Percentiles rank a stretch among this genome's conserved stretches.
phyloP scores from a whole-genome alignment of 2,113 vertebrate genomes.

The Tyto alba region DNA sequence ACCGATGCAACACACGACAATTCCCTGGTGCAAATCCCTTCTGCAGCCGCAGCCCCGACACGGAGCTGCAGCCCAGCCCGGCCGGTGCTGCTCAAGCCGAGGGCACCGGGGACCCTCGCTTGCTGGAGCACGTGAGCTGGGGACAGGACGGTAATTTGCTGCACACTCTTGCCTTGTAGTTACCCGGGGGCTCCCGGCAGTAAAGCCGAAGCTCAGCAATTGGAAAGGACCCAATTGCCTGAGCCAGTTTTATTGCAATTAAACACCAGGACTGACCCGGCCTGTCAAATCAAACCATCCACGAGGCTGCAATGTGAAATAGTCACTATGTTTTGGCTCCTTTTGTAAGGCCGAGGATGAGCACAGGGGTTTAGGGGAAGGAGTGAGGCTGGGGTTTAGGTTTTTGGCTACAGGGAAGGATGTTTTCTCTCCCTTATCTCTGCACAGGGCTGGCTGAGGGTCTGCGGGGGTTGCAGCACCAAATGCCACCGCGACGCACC shows the following conservation, averaged over 20 bases:
- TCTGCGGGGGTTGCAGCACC: neutral
- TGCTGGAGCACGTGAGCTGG: neutral
- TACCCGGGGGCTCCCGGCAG: neutral
- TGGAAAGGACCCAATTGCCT: neutral
- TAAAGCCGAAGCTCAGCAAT: neutral
- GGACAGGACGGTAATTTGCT: neutral
- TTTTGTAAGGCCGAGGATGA: neutral
- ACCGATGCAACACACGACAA: rapidly evolving
- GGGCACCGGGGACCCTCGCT: neutral
- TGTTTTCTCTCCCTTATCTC: neutral
- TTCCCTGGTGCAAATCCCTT: neutral
- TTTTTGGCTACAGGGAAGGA: neutral
- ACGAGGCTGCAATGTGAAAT: neutral
- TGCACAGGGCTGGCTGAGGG: rapidly evolving
- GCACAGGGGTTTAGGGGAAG: neutral
- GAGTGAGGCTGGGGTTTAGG: neutral
- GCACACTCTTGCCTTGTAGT: neutral
- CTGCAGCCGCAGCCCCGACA: rapidly evolving
- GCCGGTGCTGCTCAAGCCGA: rapidly evolving
- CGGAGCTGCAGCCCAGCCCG: neutral
- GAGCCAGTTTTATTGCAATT: neutral
- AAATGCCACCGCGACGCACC: rapidly evolving
- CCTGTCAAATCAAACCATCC: neutral
- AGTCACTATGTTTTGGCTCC: neutral
- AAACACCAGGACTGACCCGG: neutral